A percentile compares a stretch with the other conserved stretches of the same genome.
Evolutionary conservation across 1,140 invertebrate genomes (phyloP).

Genomic region (Papilio xuthus): DNA sequence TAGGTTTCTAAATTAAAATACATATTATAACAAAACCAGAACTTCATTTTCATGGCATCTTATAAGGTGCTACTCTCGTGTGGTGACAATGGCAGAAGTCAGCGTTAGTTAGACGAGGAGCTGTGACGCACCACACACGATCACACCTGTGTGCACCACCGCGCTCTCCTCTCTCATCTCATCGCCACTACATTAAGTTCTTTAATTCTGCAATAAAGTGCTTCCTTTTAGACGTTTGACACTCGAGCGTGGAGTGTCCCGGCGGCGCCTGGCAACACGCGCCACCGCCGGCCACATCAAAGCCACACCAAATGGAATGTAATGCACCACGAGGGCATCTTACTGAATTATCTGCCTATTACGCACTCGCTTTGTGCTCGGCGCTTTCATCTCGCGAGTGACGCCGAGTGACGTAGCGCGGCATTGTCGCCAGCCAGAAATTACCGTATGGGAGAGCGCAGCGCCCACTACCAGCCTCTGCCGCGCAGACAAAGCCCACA

Average conservation of each 20-base stretch:
- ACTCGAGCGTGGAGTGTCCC: constrained; percentile 24
- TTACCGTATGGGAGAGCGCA: constrained; percentile 11
- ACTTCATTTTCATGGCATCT: too few relatives aligned
- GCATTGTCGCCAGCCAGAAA: constrained; percentile 56
- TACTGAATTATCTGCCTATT: constrained; percentile 77
- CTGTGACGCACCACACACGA: neutral
- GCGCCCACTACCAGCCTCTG: neutral
- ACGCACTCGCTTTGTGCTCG: constrained; percentile 74
- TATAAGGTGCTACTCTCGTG: neutral
- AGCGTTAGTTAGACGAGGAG: neutral
- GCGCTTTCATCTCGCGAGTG: constrained; percentile 72
- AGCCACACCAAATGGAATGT: constrained; percentile 65
- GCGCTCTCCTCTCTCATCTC: neutral
- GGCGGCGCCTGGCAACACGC: constrained; percentile 31
- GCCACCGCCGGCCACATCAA: constrained; percentile 50
- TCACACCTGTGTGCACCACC: neutral
- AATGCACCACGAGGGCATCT: constrained; percentile 66
- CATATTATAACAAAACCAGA: too few relatives aligned
- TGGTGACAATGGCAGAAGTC: neutral
- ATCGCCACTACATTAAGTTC: constrained; percentile 34
- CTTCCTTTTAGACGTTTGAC: constrained; percentile 34
- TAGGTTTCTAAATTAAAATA: too few relatives aligned
- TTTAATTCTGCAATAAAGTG: constrained; percentile 32
- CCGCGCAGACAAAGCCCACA: constrained; percentile 22
- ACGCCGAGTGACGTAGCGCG: constrained; percentile 54